A percentile compares a stretch with the other conserved stretches of the same genome.
phyloP scores from a whole-genome alignment of 2,797 vertebrate species.

The Hypotaenidia okinawae region DNA sequence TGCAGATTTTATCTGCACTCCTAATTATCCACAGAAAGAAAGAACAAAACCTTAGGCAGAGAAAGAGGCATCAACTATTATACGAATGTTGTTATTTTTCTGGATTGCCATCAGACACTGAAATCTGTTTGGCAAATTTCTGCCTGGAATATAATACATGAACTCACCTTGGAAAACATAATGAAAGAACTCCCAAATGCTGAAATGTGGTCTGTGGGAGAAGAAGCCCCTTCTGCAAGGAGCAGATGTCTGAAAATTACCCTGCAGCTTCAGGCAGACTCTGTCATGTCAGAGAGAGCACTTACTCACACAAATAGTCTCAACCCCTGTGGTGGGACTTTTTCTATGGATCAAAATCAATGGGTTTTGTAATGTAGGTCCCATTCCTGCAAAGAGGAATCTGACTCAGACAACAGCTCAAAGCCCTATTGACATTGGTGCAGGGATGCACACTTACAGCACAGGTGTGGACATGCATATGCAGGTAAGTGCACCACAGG shows the following conservation, averaged over 20 bases:
- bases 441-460: not conserved
- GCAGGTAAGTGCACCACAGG: not conserved
- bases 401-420: not conserved
- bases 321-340: not conserved
- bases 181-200: not conserved
- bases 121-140: not conserved
- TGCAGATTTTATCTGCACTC: not conserved
- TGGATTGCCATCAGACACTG: not conserved
- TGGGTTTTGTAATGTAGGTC: not conserved
- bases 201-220: not conserved
- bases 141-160: not conserved
- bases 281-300: constrained; percentile 39
- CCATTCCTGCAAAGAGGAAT: not conserved
- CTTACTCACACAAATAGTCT: constrained; percentile 17
- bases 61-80: not conserved
- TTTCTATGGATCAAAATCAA: constrained; percentile 12
- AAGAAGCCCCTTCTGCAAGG: constrained; percentile 13
- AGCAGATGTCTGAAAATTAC: constrained; percentile 57
- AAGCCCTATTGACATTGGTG: not conserved
- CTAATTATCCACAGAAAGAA: not conserved
- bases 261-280: constrained; percentile 30
- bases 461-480: rapidly evolving
- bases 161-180: not conserved
- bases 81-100: not conserved
- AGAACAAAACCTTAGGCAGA: not conserved